Evolutionary conservation across 2,113 vertebrate species (phyloP).

Genomic region (Ptilorrhoa leucosticta): DNA sequence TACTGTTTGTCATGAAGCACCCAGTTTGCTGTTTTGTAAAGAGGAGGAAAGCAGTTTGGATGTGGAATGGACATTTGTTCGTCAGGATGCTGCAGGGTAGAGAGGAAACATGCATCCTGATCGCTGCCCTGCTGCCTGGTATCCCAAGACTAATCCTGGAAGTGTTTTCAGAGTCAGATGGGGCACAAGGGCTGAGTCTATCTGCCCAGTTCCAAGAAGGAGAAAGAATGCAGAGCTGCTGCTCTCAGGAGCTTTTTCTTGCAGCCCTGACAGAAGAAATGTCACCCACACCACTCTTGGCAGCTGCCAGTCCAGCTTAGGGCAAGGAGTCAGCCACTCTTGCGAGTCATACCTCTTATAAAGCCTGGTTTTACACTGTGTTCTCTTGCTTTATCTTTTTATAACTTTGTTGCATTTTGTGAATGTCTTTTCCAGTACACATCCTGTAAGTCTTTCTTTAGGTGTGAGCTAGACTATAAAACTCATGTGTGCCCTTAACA

Average conservation of each 20-base stretch:
- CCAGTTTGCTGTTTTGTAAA: neutral
- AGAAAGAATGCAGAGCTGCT: neutral
- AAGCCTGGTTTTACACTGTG: neutral
- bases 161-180: neutral
- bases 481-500: neutral
- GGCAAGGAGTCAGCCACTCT: neutral
- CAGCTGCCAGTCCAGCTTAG: neutral
- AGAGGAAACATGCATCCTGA: neutral
- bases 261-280: neutral
- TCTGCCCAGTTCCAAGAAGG: neutral
- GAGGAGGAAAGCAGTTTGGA: neutral
- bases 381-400: neutral
- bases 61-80: neutral
- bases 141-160: neutral
- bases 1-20: neutral
- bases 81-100: neutral
- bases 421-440: neutral
- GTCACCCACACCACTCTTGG: neutral
- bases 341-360: neutral
- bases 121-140: neutral
- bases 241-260: neutral
- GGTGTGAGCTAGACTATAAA: neutral
- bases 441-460: rapidly evolving
- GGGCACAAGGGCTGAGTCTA: neutral
- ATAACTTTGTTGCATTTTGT: neutral